Percentiles rank a stretch among this genome's conserved stretches.
phyloP scores from a whole-genome alignment of 2,797 vertebrate genomes.

The Premnoplex brunnescens region DNA sequence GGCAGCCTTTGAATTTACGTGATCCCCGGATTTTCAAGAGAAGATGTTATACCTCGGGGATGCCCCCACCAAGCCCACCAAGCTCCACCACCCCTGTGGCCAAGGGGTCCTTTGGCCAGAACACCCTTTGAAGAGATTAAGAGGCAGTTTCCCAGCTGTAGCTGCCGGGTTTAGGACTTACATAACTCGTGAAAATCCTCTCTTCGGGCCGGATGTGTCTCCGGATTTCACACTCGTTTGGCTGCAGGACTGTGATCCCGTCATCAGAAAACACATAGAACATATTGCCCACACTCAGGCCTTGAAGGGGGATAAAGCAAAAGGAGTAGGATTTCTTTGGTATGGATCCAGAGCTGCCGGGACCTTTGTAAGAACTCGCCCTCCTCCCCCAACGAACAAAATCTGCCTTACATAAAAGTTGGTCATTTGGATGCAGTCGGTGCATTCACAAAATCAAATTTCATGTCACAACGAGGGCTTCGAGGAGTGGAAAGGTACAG shows the following conservation, averaged over 20 bases:
- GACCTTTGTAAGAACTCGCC: neutral
- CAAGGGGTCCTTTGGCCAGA: neutral
- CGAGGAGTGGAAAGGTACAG: constrained; percentile 47
- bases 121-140: constrained; percentile 8
- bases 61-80: neutral
- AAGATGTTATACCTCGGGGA: neutral
- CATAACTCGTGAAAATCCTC: constrained; percentile 88
- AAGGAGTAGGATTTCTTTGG: neutral
- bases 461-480: constrained; percentile 38
- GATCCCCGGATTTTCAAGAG: neutral
- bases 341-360: neutral
- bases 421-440: neutral
- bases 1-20: neutral
- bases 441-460: constrained; percentile 18
- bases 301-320: constrained; percentile 72
- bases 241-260: constrained; percentile 89
- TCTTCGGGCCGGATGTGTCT: constrained; percentile 87
- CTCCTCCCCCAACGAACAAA: neutral
- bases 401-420: neutral
- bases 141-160: neutral
- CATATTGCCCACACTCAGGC: constrained; percentile 94
- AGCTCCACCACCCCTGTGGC: neutral
- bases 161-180: constrained; percentile 73
- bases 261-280: constrained; percentile 95
- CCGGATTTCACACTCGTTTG: constrained; percentile 90